Conservation (phyloP, 2,113 vertebrate genomes). For the Microcebus jonahi region DNA sequence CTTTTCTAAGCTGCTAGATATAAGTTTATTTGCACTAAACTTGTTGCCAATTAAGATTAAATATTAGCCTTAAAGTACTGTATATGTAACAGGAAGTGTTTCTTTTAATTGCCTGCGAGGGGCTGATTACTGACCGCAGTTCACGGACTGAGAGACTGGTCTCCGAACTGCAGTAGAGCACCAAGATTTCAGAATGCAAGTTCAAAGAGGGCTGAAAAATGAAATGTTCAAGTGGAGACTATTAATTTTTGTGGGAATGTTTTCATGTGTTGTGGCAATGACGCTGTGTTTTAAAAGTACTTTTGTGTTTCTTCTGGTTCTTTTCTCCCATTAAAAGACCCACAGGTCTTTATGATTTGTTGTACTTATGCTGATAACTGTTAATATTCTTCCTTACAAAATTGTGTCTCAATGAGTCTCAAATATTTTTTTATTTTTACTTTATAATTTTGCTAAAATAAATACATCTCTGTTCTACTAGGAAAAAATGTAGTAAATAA, state of each 20-base stretch:
- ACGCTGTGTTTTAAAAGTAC: slow-evolving; percentile 43
- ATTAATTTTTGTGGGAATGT: slow-evolving; percentile 50
- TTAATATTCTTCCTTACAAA: slow-evolving; percentile 17
- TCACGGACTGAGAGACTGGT: neutral
- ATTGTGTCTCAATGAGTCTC: neutral
- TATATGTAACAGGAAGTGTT: slow-evolving; percentile 47
- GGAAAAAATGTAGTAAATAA: slow-evolving; percentile 44
- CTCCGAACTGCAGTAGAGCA: neutral
- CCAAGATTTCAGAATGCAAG: slow-evolving; percentile 2
- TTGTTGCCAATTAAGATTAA: slow-evolving; percentile 66
- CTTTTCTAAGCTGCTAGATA: slow-evolving; percentile 71
- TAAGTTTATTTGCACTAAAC: slow-evolving; percentile 69
- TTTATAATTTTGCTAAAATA: slow-evolving; percentile 58
- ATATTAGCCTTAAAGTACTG: slow-evolving; percentile 64
- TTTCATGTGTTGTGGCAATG: slow-evolving; percentile 39
- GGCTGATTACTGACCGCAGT: neutral
- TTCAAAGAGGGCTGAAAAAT: slow-evolving; percentile 38
- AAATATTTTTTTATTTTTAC: slow-evolving; percentile 56
- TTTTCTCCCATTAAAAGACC: slow-evolving; percentile 26
- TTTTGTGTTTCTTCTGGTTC: slow-evolving; percentile 57
- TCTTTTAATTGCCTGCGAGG: neutral
- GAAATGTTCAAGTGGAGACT: slow-evolving; percentile 14
- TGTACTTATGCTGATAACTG: neutral
- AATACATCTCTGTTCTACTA: neutral
- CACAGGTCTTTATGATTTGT: slow-evolving; percentile 47